phyloP scores from a whole-genome alignment of 2,113 vertebrate genomes.

The Turdus rufiventris region DNA sequence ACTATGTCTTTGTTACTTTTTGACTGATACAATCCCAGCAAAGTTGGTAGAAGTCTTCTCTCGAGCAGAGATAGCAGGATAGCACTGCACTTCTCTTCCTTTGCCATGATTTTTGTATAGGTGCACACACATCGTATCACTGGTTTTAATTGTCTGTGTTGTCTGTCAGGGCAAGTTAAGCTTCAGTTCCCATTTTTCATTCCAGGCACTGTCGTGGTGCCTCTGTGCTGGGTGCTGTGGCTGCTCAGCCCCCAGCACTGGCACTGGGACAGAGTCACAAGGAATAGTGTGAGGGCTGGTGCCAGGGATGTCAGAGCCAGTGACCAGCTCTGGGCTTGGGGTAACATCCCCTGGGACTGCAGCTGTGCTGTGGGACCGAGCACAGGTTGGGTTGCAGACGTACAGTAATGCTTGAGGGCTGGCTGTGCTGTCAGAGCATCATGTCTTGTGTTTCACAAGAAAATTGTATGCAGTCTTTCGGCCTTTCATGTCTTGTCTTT shows the following conservation, averaged over 20 bases:
- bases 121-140: neutral
- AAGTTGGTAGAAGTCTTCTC: neutral
- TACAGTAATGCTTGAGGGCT: neutral
- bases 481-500: neutral
- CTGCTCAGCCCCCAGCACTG: neutral
- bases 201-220: fast-evolving
- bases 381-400: neutral
- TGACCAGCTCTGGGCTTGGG: neutral
- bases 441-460: neutral
- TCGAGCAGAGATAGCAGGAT: neutral
- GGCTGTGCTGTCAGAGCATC: neutral
- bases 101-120: neutral
- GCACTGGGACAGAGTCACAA: fast-evolving
- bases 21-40: neutral
- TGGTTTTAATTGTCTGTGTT: neutral
- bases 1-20: neutral
- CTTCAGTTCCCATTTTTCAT: neutral
- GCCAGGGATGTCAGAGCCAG: neutral
- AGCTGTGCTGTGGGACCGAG: neutral
- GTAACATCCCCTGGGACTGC: neutral
- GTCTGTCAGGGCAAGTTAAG: neutral
- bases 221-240: neutral
- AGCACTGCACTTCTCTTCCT: neutral
- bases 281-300: neutral
- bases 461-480: neutral